Base-by-base conservation (phyloP, 2,888 invertebrate species). In the Dascillus cervinus region DNA sequence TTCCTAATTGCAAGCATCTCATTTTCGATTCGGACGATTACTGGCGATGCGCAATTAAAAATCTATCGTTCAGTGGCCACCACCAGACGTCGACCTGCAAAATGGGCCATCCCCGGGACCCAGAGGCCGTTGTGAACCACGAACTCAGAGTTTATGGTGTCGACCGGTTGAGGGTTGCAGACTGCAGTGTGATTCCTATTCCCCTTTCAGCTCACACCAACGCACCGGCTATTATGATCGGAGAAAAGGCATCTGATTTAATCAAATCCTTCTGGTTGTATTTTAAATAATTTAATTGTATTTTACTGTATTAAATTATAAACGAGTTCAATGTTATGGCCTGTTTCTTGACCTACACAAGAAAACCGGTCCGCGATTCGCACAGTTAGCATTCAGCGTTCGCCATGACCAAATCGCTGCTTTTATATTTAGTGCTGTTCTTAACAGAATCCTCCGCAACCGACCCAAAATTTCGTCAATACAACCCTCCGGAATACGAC, bases 71-170 rank as follows among this genome's bases (percentile, higher is more conserved):
- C 2, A 78, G 79, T 0, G 68, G 79, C 19, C 79, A 80, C 49
- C 82, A 82, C 55, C 77, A 79, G 49, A 70, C 76, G 26, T 73
- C 79, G 2, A 80, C 80, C 1, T 78, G 79, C 44, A 79, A 75
- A 56, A 80, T 81, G 79, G 81, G 79, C 4, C 3, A n/a, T n/a
- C n/a, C n/a, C n/a, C n/a, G 9, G 3, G n/a, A 3, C 6, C 2
- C 3, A 2, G 58, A 60, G 22, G 71, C 74, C 0, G 75, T 77
- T 0, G 75, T 77, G 0, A 72, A 76, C 46, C 61, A 68, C 2
- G 55, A 67, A 24, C 53, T 73, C 3, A 59, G 57, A 31, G 73
- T 75, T 0, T 56, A 72, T 39, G 73, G 73, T 0, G 52, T 75
- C 4, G 2, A 6, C 12, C 15, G 19, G 10, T 4, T 22, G 4